Conservation (phyloP, 2,113 vertebrate genomes). For the Heliornis fulica region DNA sequence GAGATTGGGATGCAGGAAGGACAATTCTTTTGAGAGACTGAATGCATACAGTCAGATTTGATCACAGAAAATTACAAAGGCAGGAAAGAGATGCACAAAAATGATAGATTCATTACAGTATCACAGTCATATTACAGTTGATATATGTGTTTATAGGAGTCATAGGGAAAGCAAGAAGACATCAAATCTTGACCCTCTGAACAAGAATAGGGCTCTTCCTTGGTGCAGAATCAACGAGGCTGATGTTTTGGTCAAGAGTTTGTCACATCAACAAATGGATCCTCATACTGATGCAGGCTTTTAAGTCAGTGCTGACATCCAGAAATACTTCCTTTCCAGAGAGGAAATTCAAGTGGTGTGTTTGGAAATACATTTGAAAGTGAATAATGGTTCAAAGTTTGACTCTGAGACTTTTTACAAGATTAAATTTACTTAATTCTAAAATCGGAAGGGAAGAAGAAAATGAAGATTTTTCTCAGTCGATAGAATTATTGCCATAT, state of each 20-base stretch:
- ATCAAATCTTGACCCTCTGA: not conserved
- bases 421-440: not conserved
- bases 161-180: not conserved
- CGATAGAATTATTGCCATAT: not conserved
- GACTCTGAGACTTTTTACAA: not conserved
- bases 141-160: not conserved
- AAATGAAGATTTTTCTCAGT: not conserved
- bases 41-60: not conserved
- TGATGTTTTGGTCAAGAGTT: not conserved
- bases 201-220: not conserved
- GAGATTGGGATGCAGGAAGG: not conserved
- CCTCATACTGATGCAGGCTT: not conserved
- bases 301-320: not conserved
- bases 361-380: not conserved
- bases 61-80: not conserved
- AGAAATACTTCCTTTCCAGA: not conserved
- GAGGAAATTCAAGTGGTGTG: not conserved
- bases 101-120: not conserved
- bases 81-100: not conserved
- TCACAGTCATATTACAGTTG: not conserved
- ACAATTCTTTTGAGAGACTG: not conserved
- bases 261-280: not conserved
- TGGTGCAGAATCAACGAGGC: fast-evolving
- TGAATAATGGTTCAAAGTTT: not conserved
- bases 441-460: not conserved